Conservation (phyloP, 2,888 invertebrate genomes). For the Drosophila hawaiiensis region DNA sequence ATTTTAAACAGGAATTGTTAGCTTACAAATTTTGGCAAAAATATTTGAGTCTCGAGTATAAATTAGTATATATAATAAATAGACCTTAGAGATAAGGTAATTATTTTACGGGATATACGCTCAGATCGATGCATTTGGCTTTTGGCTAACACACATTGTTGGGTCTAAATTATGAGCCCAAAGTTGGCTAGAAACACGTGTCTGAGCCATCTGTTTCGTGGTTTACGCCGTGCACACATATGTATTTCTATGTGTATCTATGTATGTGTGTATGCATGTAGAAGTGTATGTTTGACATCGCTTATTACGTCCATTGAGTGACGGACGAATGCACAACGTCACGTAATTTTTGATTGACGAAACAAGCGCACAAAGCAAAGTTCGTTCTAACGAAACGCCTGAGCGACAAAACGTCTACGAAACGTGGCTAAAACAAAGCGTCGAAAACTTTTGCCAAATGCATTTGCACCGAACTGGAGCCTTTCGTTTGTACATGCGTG, state of each 20-base stretch:
- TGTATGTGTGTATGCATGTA: not conserved
- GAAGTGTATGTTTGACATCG: not conserved
- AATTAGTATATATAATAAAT: not conserved
- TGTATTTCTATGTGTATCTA: not conserved
- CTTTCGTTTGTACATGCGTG: constrained; percentile 52
- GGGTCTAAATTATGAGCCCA: not conserved
- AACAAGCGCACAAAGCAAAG: constrained; percentile 60
- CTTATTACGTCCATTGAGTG: constrained; percentile 55
- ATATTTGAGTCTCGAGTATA: not conserved
- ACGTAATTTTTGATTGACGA: constrained; percentile 81
- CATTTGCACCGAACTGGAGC: constrained; percentile 43
- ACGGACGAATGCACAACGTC: constrained; percentile 59
- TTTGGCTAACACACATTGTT: not conserved
- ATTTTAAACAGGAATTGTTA: not conserved
- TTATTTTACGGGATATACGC: not conserved
- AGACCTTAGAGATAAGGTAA: not conserved
- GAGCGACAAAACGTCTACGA: constrained; percentile 21
- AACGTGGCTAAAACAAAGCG: constrained; percentile 30
- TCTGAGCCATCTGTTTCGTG: constrained; percentile 7
- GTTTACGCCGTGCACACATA: not conserved
- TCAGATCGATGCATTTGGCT: not conserved
- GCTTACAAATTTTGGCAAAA: not conserved
- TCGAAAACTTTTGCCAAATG: constrained; percentile 45
- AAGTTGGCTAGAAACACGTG: constrained; percentile 16
- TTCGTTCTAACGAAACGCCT: constrained; percentile 68